phyloP scores from a whole-genome alignment of 1,140 invertebrate genomes.

The Maconellicoccus hirsutus region DNA sequence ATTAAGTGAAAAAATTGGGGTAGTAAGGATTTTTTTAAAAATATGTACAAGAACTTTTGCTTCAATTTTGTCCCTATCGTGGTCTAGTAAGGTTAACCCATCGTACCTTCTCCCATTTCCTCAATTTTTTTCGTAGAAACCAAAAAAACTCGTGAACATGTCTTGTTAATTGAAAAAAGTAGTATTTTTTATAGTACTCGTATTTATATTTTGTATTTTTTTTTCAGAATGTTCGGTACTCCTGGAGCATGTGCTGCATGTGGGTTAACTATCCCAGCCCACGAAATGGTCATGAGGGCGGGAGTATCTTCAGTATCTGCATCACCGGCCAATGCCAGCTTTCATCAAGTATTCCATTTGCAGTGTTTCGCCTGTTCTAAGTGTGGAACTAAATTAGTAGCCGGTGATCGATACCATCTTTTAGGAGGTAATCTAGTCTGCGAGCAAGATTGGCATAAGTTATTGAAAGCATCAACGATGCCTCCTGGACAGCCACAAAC shows the following conservation, averaged over 20 bases:
- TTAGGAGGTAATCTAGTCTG: slow-evolving; percentile 71
- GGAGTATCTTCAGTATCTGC: slow-evolving; percentile 35
- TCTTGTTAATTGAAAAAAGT: too few species aligned
- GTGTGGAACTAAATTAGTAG: slow-evolving; percentile 69
- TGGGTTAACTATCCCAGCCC: slow-evolving; percentile 77
- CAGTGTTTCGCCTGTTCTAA: slow-evolving; percentile 90
- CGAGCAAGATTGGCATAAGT: slow-evolving; percentile 86
- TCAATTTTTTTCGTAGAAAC: too few species aligned
- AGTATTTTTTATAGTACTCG: too few species aligned
- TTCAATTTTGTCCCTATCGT: too few species aligned
- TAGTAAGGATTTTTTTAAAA: too few species aligned
- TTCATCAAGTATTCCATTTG: slow-evolving; percentile 71
- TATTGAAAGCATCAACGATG: slow-evolving; percentile 51
- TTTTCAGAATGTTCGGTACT: slow-evolving; percentile 74
- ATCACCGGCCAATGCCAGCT: slow-evolving; percentile 34
- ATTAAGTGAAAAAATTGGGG: too few species aligned
- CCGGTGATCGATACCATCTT: slow-evolving; percentile 80
- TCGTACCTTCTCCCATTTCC: too few species aligned
- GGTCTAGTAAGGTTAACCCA: too few species aligned
- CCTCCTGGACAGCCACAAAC: slow-evolving; percentile 42
- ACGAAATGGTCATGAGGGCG: slow-evolving; percentile 80
- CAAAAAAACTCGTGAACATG: too few species aligned
- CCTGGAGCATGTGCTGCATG: slow-evolving; percentile 76
- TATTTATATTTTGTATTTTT: slow-evolving; percentile 27
- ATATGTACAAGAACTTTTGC: too few species aligned